These are phyloP conservation scores for Cyprinodon tularosa DNA, from an alignment of 2,113 vertebrate species.

Conservation along the genomic window DNA sequence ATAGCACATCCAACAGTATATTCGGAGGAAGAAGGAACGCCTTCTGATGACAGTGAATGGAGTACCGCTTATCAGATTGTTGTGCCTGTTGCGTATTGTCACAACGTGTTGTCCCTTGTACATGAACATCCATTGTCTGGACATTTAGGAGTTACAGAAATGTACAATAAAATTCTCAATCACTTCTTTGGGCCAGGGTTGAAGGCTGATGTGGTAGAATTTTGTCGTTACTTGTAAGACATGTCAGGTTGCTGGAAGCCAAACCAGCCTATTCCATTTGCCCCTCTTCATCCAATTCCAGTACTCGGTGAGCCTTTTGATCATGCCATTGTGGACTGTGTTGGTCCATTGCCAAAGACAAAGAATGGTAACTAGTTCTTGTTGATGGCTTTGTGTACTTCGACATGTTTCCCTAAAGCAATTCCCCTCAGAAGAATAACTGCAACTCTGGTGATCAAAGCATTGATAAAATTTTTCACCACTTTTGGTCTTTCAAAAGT, in stretches of 20 bases:
- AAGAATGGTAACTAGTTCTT: not conserved
- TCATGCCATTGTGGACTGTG: slow-evolving; percentile 1
- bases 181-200: not conserved
- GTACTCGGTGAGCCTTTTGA: not conserved
- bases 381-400: not conserved
- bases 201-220: not conserved
- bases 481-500: not conserved
- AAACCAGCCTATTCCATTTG: not conserved
- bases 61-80: not conserved
- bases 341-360: not conserved
- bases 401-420: not conserved
- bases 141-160: slow-evolving; percentile 1
- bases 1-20: not conserved
- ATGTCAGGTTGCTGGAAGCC: not conserved
- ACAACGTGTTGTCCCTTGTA: not conserved
- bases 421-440: not conserved
- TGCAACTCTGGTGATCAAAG: not conserved
- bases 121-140: not conserved
- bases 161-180: not conserved
- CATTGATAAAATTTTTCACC: not conserved
- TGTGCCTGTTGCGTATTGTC: not conserved
- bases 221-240: not conserved
- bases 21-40: not conserved
- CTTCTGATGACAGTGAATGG: not conserved
- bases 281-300: not conserved